Conservation (phyloP, 2,888 invertebrate genomes). For the Habroteleia sp. region DNA sequence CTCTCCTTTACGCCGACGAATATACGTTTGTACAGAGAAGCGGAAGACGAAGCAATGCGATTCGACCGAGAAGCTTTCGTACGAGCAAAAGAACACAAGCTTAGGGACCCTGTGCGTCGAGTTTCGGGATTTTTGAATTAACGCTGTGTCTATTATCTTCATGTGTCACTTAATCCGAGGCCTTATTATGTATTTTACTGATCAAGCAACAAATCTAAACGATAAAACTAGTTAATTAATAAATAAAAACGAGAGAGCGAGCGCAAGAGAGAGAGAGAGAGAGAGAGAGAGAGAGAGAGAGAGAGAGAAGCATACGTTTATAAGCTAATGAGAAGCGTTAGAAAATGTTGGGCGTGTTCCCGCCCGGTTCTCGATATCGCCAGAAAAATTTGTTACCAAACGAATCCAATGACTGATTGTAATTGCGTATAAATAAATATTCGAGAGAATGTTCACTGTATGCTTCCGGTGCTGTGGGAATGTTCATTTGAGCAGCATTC, state of each 20-base stretch:
- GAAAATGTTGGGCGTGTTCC: no score
- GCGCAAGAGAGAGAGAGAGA: no score
- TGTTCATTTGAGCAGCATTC: slow-evolving; percentile 63
- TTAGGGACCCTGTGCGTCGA: slow-evolving; percentile 37
- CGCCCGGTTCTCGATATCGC: slow-evolving; percentile 23
- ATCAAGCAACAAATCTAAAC: slow-evolving; percentile 53
- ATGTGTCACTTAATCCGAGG: slow-evolving; percentile 73
- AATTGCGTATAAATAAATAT: slow-evolving; percentile 71
- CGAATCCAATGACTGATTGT: slow-evolving; percentile 77
- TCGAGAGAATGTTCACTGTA: slow-evolving; percentile 77
- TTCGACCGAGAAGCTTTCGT: no score
- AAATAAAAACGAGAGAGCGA: slow-evolving; percentile 8
- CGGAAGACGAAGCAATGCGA: slow-evolving; percentile 19
- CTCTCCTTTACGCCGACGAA: slow-evolving; percentile 68
- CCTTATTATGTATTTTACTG: slow-evolving; percentile 71
- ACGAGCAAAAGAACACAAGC: slow-evolving; percentile 25
- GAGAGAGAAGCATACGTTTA: no score
- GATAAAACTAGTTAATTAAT: slow-evolving; percentile 53
- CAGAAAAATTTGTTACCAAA: slow-evolving; percentile 73
- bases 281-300: no score
- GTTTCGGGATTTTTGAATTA: slow-evolving; percentile 56
- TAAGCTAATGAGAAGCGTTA: no score
- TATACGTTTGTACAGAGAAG: slow-evolving; percentile 69
- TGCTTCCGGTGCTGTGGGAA: slow-evolving; percentile 69
- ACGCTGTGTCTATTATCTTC: slow-evolving; percentile 46